Evolutionary conservation across 2,888 invertebrate genomes (phyloP), one percentile per base, ranked within the genome.

Genomic region (Gymnosoma rotundatum): DNA sequence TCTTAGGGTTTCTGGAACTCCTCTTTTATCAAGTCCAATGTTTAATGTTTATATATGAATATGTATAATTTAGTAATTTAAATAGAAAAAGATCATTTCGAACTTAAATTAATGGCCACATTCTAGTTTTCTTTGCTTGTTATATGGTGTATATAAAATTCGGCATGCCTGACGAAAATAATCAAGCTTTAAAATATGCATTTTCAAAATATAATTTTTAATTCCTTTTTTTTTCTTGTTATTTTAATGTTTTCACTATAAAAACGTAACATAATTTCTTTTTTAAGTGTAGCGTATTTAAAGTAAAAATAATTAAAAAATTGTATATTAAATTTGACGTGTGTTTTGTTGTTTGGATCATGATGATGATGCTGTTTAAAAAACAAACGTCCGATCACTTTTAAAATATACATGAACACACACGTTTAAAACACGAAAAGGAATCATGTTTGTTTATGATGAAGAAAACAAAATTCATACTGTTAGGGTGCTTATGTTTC

Each of bases 331-430:
- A 67, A 80, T 61, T 73, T 83, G 83, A 80, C 83, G 72, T 83
- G 83, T 79, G 79, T 74, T 83, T 70, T 63, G 74, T 79, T 79
- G 52, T 76, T 70, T 50, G 69, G 80, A 76, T 69, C 48, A 66
- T 54, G 58, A 78, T 78, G 78, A 56, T 84, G 78, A 78, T 67
- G 63, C 18, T 78, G 84, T 81, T 84, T 81, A 54, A 81, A 70
- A 78, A 78, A 61, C 70, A 81, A 70, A 81, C 84, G 81, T 84
- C 81, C 69, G 58, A 84, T 66, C 52, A 74, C 42, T 80, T 84
- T 64, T 20, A 69, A 75, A 73, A 73, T 50, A 66, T 21, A 64
- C 61, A 73, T 61, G 54, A 61, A 25, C 32, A 25, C 63, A 72
- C 18, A 52, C 64, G 36, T 10, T 60, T 18, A 50, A 18, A 61